Percentiles rank a stretch among this genome's conserved stretches.
Conservation (phyloP, 92 coral and sea anemone genomes). For the Nematostella vectensis region DNA sequence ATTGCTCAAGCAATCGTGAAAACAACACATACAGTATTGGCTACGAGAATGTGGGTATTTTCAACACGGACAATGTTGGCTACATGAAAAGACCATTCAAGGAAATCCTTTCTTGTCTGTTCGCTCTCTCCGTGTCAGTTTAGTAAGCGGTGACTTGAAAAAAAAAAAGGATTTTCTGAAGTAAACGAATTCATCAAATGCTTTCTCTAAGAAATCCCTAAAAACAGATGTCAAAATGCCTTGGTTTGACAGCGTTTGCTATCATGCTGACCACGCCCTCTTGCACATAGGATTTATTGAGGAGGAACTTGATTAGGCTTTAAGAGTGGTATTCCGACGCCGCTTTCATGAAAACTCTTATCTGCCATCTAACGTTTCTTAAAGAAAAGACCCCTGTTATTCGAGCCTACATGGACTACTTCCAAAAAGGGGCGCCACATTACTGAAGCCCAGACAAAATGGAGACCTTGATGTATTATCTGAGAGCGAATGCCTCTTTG, state of each 20-base stretch:
- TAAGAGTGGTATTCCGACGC: slow-evolving; percentile 8
- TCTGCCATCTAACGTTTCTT: slow-evolving; percentile 12
- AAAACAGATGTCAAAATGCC: slow-evolving; percentile 21
- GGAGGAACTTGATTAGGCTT: slow-evolving; percentile 19
- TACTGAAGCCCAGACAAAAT: slow-evolving; percentile 25
- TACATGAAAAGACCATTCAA: slow-evolving; percentile 20
- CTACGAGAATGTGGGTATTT: slow-evolving; percentile 18
- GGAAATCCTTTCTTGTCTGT: slow-evolving; percentile 38
- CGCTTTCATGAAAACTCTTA: slow-evolving; percentile 19
- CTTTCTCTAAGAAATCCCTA: slow-evolving; percentile 24
- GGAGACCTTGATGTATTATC: slow-evolving; percentile 12
- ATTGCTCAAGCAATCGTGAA: slow-evolving; percentile 29
- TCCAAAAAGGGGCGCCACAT: slow-evolving; percentile 15
- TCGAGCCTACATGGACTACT: slow-evolving; percentile 9
- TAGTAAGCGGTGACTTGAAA: slow-evolving; percentile 46
- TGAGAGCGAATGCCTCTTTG: slow-evolving; percentile 9
- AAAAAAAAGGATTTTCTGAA: slow-evolving; percentile 19
- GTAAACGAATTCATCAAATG: slow-evolving; percentile 16
- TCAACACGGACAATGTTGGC: slow-evolving; percentile 21
- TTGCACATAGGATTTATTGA: slow-evolving; percentile 11
- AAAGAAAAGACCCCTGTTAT: slow-evolving; percentile 12
- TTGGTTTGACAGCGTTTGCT: slow-evolving; percentile 20
- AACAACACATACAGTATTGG: slow-evolving; percentile 7
- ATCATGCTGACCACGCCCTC: slow-evolving; percentile 4
- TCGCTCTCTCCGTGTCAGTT: slow-evolving; percentile 43